These are phyloP conservation scores for Ranitomeya variabilis DNA, from an alignment of 2,113 vertebrate species.

Conservation along the genomic window DNA sequence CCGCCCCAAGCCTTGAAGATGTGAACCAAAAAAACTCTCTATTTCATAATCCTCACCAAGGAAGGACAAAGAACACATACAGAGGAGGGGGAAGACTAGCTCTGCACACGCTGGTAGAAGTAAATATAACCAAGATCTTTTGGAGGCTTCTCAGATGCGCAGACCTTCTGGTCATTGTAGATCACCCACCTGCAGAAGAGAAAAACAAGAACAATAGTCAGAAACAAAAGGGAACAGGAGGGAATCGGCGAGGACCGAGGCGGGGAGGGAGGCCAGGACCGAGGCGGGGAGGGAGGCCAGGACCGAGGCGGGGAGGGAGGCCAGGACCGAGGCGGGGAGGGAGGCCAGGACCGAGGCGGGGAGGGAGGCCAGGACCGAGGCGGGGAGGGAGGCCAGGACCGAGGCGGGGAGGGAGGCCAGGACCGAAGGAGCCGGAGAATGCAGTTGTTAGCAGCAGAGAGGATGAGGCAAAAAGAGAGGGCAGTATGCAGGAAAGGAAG, in stretches of 20 bases:
- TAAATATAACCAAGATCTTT: constrained; percentile 99
- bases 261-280: not conserved
- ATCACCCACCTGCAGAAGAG: constrained; percentile 88
- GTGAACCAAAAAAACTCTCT: not conserved
- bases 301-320: constrained; percentile 9
- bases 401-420: not conserved
- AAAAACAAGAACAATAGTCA: not conserved
- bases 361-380: not conserved
- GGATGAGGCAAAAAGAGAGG: not conserved
- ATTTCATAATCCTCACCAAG: not conserved
- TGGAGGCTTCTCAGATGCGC: constrained; percentile 97
- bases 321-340: not conserved
- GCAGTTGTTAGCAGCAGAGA: not conserved
- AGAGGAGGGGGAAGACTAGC: constrained; percentile 70
- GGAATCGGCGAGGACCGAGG: not conserved
- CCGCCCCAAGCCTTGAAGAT: constrained; percentile 8
- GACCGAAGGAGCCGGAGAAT: not conserved
- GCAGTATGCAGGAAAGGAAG: not conserved
- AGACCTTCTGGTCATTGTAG: constrained; percentile 98
- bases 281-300: not conserved
- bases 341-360: not conserved
- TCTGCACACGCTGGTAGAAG: constrained; percentile 91
- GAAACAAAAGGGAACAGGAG: not conserved
- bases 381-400: not conserved
- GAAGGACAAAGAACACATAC: constrained; percentile 55